phyloP scores from a whole-genome alignment of 37 sponge, comb jelly and placozoan genomes.

The Eunapius fragilis region DNA sequence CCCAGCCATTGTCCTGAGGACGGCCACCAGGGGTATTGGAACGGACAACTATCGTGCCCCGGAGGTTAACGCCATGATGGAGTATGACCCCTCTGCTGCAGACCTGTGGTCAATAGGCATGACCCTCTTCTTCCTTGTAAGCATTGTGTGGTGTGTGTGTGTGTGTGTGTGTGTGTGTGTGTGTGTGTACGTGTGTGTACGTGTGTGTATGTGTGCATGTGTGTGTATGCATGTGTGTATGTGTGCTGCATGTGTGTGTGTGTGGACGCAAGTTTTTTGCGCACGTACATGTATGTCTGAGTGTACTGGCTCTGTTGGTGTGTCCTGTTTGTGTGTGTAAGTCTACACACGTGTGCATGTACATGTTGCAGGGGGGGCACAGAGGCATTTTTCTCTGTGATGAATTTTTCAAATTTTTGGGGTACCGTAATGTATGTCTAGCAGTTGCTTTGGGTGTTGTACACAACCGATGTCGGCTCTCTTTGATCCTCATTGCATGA shows the following conservation, averaged over 20 bases:
- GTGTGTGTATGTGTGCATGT: conserved; percentile 24
- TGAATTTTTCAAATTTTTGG: too few species aligned
- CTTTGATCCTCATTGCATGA: too few species aligned
- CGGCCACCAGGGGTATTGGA: conserved; percentile 68
- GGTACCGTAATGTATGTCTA: too few species aligned
- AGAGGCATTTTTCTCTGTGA: too few species aligned
- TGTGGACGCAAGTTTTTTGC: conserved; percentile 4
- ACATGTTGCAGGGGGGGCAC: not conserved
- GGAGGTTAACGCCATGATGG: conserved; percentile 43
- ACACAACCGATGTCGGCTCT: too few species aligned
- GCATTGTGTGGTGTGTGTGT: not conserved
- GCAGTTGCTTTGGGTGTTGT: too few species aligned
- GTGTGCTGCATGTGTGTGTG: conserved; percentile 14
- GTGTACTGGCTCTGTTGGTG: too few species aligned
- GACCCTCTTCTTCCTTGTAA: conserved; percentile 79
- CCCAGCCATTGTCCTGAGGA: conserved; percentile 47
- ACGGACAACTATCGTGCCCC: conserved; percentile 82
- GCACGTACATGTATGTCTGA: conserved; percentile 6
- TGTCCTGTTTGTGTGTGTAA: too few species aligned
- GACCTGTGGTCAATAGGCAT: conserved; percentile 83
- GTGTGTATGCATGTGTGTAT: not conserved
- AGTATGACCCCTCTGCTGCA: conserved; percentile 78
- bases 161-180: conserved; percentile 9
- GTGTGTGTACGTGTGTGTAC: conserved; percentile 27
- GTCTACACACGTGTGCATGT: not conserved